Conservation (phyloP, 2,888 invertebrate genomes). For the Thera obeliscata region DNA sequence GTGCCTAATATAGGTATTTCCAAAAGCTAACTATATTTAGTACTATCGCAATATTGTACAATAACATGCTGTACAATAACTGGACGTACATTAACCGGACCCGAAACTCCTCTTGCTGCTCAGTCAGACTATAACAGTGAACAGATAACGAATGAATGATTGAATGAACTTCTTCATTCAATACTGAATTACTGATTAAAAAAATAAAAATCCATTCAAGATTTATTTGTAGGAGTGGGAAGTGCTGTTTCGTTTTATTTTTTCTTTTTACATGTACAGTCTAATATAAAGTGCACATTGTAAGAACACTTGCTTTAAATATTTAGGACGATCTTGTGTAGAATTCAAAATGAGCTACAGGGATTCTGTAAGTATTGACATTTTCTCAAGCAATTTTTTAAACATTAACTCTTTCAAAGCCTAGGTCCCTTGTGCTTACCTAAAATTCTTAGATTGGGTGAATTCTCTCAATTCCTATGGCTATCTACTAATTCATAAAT, state of each 20-base stretch:
- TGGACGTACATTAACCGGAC: no score
- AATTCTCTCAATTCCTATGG: not conserved
- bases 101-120: no score
- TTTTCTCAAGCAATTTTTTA: not conserved
- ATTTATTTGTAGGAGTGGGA: not conserved
- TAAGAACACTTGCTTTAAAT: not conserved
- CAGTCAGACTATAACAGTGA: no score
- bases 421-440: not conserved
- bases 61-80: no score
- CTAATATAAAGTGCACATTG: not conserved
- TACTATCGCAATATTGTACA: no score
- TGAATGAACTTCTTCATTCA: no score
- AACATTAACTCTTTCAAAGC: not conserved
- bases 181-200: no score
- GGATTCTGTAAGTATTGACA: conserved; percentile 65
- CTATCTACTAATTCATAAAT: conserved; percentile 39
- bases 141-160: no score
- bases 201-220: no score
- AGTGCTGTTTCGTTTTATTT: not conserved
- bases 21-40: no score
- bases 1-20: no score
- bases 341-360: conserved; percentile 69
- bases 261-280: no score
- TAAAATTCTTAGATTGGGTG: not conserved
- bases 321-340: not conserved